Evolutionary conservation across 1,140 invertebrate species (phyloP).

Genomic region (Gonatopus flavifemur): DNA sequence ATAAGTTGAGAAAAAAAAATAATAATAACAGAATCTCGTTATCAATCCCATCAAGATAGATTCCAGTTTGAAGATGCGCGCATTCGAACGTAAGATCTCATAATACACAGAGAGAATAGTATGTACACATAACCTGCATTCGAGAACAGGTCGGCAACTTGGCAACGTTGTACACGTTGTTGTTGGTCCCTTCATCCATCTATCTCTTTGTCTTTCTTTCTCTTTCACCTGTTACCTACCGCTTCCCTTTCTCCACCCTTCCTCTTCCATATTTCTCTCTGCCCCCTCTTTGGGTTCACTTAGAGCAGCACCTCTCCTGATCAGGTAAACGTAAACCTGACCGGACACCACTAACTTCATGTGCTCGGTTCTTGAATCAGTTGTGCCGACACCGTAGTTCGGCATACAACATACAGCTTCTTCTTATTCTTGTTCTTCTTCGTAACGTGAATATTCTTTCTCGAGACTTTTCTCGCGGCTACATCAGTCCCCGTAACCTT

Average conservation of each 20-base stretch:
- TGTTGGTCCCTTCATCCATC: constrained; percentile 16
- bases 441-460: background rate
- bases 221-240: constrained; percentile 4
- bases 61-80: constrained; percentile 6
- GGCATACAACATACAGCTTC: constrained; percentile 17
- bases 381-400: constrained; percentile 40
- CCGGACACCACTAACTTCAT: constrained; percentile 29
- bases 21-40: no score
- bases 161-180: constrained; percentile 45
- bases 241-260: background rate
- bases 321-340: constrained; percentile 41
- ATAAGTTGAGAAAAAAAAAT: no score
- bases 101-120: background rate
- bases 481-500: no score
- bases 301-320: constrained; percentile 8
- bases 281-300: background rate
- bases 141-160: constrained; percentile 33
- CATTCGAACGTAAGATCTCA: constrained; percentile 12
- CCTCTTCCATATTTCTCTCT: constrained; percentile 19
- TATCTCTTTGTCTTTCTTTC: constrained; percentile 19
- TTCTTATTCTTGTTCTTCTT: background rate
- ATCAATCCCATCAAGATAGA: constrained; percentile 13
- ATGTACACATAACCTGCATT: constrained; percentile 18
- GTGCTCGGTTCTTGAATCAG: constrained; percentile 45
- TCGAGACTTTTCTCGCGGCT: no score